phyloP scores from a whole-genome alignment of 2,797 vertebrate genomes.

The Muscicapa comitata region DNA sequence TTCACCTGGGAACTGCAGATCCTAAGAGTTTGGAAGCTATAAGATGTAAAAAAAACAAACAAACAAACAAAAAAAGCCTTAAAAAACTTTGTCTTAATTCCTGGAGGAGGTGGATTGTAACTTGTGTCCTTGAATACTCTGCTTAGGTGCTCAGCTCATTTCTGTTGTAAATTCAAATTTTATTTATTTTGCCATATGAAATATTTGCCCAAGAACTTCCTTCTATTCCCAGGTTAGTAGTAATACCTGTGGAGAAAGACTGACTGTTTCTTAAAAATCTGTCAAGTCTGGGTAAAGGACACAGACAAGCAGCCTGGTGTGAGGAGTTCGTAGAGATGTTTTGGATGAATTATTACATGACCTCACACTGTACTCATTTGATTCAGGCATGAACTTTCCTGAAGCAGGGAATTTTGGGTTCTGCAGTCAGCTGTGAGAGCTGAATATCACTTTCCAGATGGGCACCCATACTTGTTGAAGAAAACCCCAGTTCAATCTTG shows the following conservation, averaged over 20 bases:
- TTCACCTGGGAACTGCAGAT: neutral
- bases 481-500: neutral
- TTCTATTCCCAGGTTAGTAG: neutral
- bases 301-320: neutral
- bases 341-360: neutral
- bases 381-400: neutral
- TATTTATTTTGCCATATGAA: neutral
- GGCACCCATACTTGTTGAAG: fast-evolving
- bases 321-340: neutral
- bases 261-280: neutral
- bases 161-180: neutral
- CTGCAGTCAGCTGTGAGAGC: neutral
- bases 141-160: neutral
- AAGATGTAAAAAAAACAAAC: neutral
- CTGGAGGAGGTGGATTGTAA: neutral
- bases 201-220: neutral
- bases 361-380: fast-evolving
- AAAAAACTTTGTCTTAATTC: neutral
- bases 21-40: neutral
- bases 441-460: neutral
- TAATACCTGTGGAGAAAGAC: neutral
- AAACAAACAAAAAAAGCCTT: neutral
- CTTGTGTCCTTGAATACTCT: neutral
- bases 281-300: neutral
- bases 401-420: neutral